These are phyloP conservation scores for Sebastes ruberrimus DNA, from an alignment of 2,797 vertebrate species.

Conservation along the genomic window DNA sequence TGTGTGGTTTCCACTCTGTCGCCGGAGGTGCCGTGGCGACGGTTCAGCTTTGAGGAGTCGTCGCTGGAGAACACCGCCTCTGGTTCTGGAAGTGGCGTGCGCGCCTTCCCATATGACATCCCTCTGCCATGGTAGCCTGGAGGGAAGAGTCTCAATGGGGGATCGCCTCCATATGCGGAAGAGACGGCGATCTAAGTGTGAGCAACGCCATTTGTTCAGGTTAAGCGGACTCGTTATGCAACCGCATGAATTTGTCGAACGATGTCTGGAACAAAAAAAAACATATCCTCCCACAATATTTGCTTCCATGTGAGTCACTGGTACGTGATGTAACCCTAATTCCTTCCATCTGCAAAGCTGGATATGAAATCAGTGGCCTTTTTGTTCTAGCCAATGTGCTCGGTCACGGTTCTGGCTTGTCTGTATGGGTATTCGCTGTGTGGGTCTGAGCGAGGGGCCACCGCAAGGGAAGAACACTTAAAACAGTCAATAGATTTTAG, in stretches of 20 bases:
- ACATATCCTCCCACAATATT: slow-evolving; percentile 55
- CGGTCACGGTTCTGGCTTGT: slow-evolving; percentile 43
- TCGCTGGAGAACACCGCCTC: slow-evolving; percentile 26
- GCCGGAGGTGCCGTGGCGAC: slow-evolving; percentile 48
- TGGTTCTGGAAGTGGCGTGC: slow-evolving; percentile 44
- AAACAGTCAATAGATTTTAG: slow-evolving; percentile 29
- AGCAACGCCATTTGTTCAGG: slow-evolving; percentile 52
- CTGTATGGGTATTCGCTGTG: slow-evolving; percentile 47
- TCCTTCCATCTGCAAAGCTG: slow-evolving; percentile 50
- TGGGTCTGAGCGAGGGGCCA: slow-evolving; percentile 35
- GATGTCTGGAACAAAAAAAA: slow-evolving; percentile 35
- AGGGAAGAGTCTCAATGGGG: slow-evolving; percentile 37
- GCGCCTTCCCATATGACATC: slow-evolving; percentile 46
- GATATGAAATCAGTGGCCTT: slow-evolving; percentile 52
- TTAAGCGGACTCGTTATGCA: slow-evolving; percentile 60
- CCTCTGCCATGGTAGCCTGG: slow-evolving; percentile 32
- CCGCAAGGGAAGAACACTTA: slow-evolving; percentile 21
- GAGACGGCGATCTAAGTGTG: slow-evolving; percentile 39
- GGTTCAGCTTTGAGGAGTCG: slow-evolving; percentile 49
- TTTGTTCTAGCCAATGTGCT: slow-evolving; percentile 57
- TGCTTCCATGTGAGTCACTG: slow-evolving; percentile 51
- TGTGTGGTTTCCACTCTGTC: slow-evolving; percentile 33
- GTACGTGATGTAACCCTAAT: slow-evolving; percentile 55
- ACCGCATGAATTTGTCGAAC: slow-evolving; percentile 47
- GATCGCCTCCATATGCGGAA: slow-evolving; percentile 30